Base-by-base conservation (phyloP, 2,113 vertebrate genomes). In the Indicator indicator region DNA sequence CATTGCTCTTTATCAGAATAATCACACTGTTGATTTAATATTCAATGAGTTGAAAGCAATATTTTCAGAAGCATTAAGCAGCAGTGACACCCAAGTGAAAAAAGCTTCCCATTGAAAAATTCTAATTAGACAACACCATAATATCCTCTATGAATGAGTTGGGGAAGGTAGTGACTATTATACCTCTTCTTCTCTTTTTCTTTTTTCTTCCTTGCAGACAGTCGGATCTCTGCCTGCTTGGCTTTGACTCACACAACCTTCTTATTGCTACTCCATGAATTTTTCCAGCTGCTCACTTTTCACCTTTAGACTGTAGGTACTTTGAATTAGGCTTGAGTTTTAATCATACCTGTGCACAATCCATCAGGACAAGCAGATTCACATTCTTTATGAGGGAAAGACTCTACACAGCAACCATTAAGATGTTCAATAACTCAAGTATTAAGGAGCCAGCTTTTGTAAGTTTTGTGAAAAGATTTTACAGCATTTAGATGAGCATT, bases 321-420 rank as follows among this genome's bases (percentile, higher is more conserved):
- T 73, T 64, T 38, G 42, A 62, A 44, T 8, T 8, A 14, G 12
- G 38, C 63, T 27, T 63, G 7, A 59, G 12, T 38, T 79, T 68
- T 59, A 70, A 38, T 11, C 50, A 21, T 17, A 36, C 6, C 2
- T 26, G 2, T 17, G 36, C 23, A 16, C 15, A 68, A 40, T 27
- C 10, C 79, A 44, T 12, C 72, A 11, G 2, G 10, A 63, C 32
- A 71, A 86, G 38, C 6, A 71, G 42, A 62, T 38, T 30, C 46
- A 46, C 2, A 1, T 50, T 15, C 42, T 30, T 33, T 10, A 3
- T 20, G 5, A 32, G 6, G 8, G 14, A 21, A 14, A 9, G 9
- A 11, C 15, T 48, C 14, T 16, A 13, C 0, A 0, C 3, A 26
- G 15, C 40, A 32, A 3, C 5, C 2, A 12, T 19, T 30, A 48